Evolutionary conservation across 2,113 vertebrate species (phyloP).

Genomic region (Hipposideros armiger): DNA sequence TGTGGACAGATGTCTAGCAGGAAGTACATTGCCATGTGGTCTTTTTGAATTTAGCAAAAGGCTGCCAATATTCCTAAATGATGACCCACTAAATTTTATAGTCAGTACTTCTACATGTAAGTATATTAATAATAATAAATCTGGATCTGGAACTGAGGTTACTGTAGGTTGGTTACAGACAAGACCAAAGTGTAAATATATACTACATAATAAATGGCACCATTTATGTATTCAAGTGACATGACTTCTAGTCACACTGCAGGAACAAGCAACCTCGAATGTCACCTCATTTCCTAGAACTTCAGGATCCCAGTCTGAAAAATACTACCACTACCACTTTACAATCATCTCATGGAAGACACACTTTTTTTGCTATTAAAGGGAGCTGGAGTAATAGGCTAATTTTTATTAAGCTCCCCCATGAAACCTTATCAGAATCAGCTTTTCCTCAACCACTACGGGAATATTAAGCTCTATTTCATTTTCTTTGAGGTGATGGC

Average conservation of each 20-base stretch:
- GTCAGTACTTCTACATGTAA: slow-evolving; percentile 43
- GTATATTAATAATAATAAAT: slow-evolving; percentile 24
- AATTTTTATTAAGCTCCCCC: not conserved
- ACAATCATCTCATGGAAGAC: not conserved
- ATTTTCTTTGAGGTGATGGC: not conserved
- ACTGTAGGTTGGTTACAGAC: not conserved
- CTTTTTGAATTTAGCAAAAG: slow-evolving; percentile 68
- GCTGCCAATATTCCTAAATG: slow-evolving; percentile 57
- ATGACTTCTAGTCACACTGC: not conserved
- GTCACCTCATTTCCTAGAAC: not conserved
- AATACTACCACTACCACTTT: not conserved
- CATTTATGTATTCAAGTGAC: not conserved
- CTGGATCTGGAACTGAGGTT: not conserved
- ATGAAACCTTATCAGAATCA: not conserved
- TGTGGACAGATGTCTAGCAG: slow-evolving; percentile 73
- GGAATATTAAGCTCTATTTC: not conserved
- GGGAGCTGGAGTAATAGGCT: not conserved
- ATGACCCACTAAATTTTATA: slow-evolving; percentile 64
- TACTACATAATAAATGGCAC: not conserved
- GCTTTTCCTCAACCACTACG: not conserved
- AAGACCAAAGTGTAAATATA: not conserved
- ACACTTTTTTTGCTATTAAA: not conserved
- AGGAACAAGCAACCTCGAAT: slow-evolving; percentile 7
- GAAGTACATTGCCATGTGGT: slow-evolving; percentile 65
- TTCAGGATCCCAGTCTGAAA: not conserved